These are phyloP conservation scores for Leuciscus idus DNA, from an alignment of 2,113 vertebrate genomes.

Conservation along the genomic window DNA sequence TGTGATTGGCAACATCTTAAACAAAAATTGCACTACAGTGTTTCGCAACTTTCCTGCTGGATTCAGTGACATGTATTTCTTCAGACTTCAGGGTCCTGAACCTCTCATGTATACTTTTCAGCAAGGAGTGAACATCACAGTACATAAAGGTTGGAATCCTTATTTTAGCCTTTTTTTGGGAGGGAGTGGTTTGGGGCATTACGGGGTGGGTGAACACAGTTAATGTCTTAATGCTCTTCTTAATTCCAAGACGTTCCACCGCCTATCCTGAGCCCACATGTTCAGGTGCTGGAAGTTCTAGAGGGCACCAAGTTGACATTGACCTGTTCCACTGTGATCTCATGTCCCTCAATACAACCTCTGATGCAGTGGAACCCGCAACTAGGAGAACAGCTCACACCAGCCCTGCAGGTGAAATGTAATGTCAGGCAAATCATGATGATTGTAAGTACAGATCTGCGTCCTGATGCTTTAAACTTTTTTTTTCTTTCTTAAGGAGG, in stretches of 20 bases:
- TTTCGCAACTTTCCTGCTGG: neutral
- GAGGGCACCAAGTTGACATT: conserved; percentile 28
- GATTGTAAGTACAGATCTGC: neutral
- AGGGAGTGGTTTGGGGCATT: too few species aligned
- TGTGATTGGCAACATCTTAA: conserved; percentile 1
- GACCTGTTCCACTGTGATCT: conserved; percentile 38
- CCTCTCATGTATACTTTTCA: neutral
- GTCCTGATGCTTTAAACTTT: neutral
- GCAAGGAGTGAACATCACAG: neutral
- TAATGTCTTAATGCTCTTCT: neutral
- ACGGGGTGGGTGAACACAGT: neutral
- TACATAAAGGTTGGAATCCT: conserved; percentile 37
- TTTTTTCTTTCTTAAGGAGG: neutral
- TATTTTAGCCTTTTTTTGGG: too few species aligned
- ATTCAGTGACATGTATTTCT: conserved; percentile 14
- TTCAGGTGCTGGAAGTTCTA: neutral
- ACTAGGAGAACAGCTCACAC: neutral
- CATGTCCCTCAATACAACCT: conserved; percentile 50
- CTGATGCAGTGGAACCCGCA: conserved; percentile 48
- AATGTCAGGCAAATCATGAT: neutral
- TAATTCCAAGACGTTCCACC: conserved; percentile 24
- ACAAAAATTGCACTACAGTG: conserved; percentile 58
- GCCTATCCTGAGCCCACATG: neutral
- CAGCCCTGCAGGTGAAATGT: neutral
- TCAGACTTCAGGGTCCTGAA: conserved; percentile 48